Percentiles rank a stretch among this genome's conserved stretches.
These are phyloP conservation scores for Plecturocebus donacophilus DNA, from an alignment of 2,113 vertebrate species.

Conservation along the genomic window DNA sequence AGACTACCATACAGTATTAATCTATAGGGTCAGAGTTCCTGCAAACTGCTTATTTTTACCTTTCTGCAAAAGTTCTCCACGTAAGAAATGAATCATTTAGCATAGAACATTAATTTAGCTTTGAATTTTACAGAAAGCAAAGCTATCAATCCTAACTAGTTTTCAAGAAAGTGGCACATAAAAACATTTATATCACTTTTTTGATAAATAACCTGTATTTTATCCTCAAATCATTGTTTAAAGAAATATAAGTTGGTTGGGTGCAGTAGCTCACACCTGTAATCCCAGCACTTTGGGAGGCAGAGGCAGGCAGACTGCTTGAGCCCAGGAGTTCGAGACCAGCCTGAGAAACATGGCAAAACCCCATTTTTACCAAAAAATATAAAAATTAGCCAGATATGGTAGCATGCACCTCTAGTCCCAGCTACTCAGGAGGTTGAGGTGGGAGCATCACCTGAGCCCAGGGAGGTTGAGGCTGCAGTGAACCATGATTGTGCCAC, in stretches of 20 bases:
- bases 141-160: not conserved
- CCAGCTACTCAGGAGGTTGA: too few relatives aligned
- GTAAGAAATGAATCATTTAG: constrained; percentile 16
- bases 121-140: constrained; percentile 14
- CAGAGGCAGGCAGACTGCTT: too few relatives aligned
- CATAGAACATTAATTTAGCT: not conserved
- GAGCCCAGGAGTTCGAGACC: too few relatives aligned
- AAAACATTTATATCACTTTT: constrained; percentile 5
- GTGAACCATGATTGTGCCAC: too few relatives aligned
- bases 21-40: not conserved
- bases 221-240: not conserved
- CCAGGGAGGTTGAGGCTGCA: too few relatives aligned
- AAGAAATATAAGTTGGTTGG: not conserved
- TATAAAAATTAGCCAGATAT: too few relatives aligned
- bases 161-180: constrained; percentile 32
- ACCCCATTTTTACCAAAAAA: too few relatives aligned
- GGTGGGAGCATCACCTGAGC: too few relatives aligned
- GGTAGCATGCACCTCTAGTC: too few relatives aligned
- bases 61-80: not conserved
- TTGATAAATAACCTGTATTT: not conserved
- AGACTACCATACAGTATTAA: not conserved
- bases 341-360: too few relatives aligned
- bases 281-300: too few relatives aligned
- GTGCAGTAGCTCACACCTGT: too few relatives aligned
- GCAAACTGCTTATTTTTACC: not conserved